phyloP scores from a whole-genome alignment of 2,888 invertebrate species.

The Tolmerus cingulatus region DNA sequence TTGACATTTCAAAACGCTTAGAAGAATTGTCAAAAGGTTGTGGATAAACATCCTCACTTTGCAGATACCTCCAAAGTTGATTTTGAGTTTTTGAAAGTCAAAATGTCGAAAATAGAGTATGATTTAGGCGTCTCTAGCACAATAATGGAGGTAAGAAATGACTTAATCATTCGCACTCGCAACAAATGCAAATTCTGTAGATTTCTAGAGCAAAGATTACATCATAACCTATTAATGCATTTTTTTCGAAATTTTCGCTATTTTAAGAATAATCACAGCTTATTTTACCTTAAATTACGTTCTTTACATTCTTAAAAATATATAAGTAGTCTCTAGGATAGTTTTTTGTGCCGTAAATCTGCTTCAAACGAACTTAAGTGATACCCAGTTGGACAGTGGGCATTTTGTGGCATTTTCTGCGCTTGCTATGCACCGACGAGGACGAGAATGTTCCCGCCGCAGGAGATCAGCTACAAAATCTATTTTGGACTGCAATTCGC shows the following conservation, averaged over 20 bases:
- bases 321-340: background rate
- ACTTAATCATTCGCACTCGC: background rate
- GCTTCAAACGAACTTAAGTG: background rate
- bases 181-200: constrained; percentile 47
- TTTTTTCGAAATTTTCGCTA: constrained; percentile 10
- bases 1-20: background rate
- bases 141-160: constrained; percentile 83
- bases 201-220: constrained; percentile 8
- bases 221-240: constrained; percentile 17
- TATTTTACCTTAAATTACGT: background rate
- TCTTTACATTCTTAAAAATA: background rate
- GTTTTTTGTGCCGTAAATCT: background rate
- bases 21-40: constrained; percentile 18
- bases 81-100: constrained; percentile 49
- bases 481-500: background rate
- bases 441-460: background rate
- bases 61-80: constrained; percentile 11
- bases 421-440: background rate
- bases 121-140: constrained; percentile 82
- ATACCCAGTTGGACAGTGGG: background rate
- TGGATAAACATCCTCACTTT: constrained; percentile 28
- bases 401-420: background rate
- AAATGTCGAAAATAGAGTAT: constrained; percentile 74
- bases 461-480: background rate
- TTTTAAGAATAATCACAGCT: background rate